Evolutionary conservation across 2,888 invertebrate species (phyloP), one percentile per base, ranked within the genome.

Genomic region (Homarus gammarus): DNA sequence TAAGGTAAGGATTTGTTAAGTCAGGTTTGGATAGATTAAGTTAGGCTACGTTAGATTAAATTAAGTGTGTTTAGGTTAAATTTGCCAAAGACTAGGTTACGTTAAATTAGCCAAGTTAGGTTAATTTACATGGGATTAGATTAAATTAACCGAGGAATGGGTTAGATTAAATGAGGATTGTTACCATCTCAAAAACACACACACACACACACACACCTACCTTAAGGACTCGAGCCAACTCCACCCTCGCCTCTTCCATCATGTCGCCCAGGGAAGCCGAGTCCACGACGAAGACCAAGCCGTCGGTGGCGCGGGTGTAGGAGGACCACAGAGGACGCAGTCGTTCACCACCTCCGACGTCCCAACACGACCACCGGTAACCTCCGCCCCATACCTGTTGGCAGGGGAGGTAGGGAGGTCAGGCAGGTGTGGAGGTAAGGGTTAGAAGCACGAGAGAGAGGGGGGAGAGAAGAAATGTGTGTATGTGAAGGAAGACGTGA

Each of bases 191-290:
- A n/a, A n/a, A n/a, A n/a, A n/a, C n/a, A n/a, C n/a, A n/a, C n/a
- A n/a, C n/a, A n/a, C n/a, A n/a, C n/a, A n/a, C 0, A 6, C 33
- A 38, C 22, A 27, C 38, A 44, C 90, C 40, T 8, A 92, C 92
- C 90, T 92, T 97, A 0, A 97, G 97, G 18, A 98, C 98, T 93
- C 98, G 95, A 94, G 97, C 96, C 92, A 99, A 95, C 94, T 99
- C 99, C 96, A 99, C 97, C 94, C 98, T 98, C 12, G 99, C 99
- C 94, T 99, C 99, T 93, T 99, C 99, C 96, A 99, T 97, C 84
- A 99, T 95, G 93, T 99, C 92, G 5, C 56, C 98, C 44, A 96
- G 95, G 94, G 99, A 99, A 78, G 97, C 98, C 83, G 98, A 98
- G 94, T 99, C 99, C 85, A 99, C 95, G 73, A 99, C 99, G 94